phyloP scores from a whole-genome alignment of 2,113 vertebrate genomes.

The Phalacrocorax aristotelis region DNA sequence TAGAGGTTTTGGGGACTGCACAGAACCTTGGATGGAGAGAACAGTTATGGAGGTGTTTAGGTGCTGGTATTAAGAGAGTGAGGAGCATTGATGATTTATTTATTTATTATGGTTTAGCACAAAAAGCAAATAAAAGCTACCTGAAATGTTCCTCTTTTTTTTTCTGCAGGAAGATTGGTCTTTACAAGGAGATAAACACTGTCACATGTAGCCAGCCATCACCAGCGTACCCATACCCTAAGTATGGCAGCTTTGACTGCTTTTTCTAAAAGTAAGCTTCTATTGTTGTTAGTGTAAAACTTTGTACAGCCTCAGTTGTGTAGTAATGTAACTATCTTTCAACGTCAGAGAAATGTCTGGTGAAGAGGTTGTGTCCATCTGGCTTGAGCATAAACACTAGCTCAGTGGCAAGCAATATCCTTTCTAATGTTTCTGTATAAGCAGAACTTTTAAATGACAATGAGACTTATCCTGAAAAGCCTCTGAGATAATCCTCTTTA shows the following conservation, averaged over 20 bases:
- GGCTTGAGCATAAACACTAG: neutral
- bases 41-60: neutral
- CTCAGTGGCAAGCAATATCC: neutral
- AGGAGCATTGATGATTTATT: neutral
- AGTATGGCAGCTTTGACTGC: neutral
- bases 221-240: neutral
- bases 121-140: neutral
- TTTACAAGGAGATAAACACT: neutral
- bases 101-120: neutral
- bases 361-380: neutral
- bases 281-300: neutral
- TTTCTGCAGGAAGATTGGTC: neutral
- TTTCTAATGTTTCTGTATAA: neutral
- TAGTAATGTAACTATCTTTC: fast-evolving
- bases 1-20: neutral
- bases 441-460: neutral
- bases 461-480: neutral
- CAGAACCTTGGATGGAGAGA: neutral
- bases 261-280: neutral
- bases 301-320: neutral
- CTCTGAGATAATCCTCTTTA: neutral
- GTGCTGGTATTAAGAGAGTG: neutral
- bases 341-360: fast-evolving
- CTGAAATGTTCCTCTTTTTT: neutral
- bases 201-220: neutral